Conservation (phyloP, 37 sponge, comb jelly and placozoan species). For the Chondrilla cf. caribensis region DNA sequence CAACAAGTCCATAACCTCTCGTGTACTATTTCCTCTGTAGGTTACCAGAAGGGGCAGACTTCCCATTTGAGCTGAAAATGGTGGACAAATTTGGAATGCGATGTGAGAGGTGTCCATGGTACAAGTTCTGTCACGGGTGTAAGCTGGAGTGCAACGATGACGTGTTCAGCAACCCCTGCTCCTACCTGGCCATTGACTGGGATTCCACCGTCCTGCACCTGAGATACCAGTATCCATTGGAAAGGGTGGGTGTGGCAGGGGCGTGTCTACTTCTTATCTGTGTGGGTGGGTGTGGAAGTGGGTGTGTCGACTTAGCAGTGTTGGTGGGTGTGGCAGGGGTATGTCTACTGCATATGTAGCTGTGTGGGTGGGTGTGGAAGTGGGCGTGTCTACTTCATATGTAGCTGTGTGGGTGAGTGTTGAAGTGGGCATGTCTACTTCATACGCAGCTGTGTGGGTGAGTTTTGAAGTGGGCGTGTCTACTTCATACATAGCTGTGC, state of each 20-base stretch:
- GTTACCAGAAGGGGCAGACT: conserved; percentile 20
- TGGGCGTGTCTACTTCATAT: background rate
- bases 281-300: too few relatives aligned
- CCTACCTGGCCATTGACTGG: conserved; percentile 95
- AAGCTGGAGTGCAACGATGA: conserved; percentile 58
- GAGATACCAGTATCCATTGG: conserved; percentile 80
- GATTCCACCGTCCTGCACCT: conserved; percentile 80
- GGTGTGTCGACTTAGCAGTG: background rate
- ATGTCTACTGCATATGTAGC: background rate
- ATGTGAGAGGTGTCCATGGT: conserved; percentile 88
- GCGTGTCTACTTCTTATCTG: background rate
- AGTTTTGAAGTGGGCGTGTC: too few relatives aligned
- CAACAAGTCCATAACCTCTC: too few relatives aligned
- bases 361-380: conserved; percentile 3
- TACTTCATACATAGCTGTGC: too few relatives aligned
- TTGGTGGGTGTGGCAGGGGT: background rate
- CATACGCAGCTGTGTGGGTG: background rate
- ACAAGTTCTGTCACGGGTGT: conserved; percentile 92
- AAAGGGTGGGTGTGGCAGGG: conserved; percentile 58
- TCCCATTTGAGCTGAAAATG: conserved; percentile 77
- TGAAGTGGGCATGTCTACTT: background rate
- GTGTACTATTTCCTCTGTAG: too few relatives aligned
- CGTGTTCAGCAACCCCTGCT: conserved; percentile 22
- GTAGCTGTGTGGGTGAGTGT: too few relatives aligned
- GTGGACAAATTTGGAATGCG: conserved; percentile 66